Percentiles rank a stretch among this genome's conserved stretches.
Conservation (phyloP, 2,888 invertebrate genomes). For the Pristionchus fissidentatus region DNA sequence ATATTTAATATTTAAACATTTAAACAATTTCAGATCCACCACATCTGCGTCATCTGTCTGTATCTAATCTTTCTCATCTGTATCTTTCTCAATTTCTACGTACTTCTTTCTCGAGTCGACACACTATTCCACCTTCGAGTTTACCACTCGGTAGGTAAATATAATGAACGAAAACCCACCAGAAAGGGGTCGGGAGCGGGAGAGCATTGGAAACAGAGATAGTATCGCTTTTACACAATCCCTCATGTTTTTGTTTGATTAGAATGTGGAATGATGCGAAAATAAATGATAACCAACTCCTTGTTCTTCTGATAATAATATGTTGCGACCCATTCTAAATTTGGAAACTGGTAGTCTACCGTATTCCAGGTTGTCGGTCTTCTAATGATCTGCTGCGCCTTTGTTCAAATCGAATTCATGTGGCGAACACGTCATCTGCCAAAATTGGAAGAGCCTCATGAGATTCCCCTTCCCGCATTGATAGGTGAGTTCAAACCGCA, state of each 20-base stretch:
- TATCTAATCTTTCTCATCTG: conserved; percentile 69
- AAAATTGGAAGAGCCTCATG: conserved; percentile 71
- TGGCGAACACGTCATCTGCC: conserved; percentile 62
- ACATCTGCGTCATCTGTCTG: conserved; percentile 60
- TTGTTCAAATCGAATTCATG: conserved; percentile 71
- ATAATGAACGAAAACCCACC: no score
- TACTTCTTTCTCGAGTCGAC: conserved; percentile 67
- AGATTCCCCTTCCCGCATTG: conserved; percentile 70
- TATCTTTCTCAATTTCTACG: conserved; percentile 71
- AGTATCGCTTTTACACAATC: no score
- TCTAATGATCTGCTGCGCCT: conserved; percentile 67
- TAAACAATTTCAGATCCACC: conserved; percentile 60
- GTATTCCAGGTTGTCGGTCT: conserved; percentile 66
- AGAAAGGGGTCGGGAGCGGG: no score
- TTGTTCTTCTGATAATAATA: background rate
- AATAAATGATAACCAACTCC: no score
- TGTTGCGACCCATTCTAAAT: background rate
- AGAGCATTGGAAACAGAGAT: no score
- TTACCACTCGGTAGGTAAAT: conserved; percentile 68
- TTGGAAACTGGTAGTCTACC: no score
- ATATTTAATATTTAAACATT: background rate
- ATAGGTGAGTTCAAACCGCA: conserved; percentile 56
- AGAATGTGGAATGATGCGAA: no score
- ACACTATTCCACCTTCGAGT: conserved; percentile 71
- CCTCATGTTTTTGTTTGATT: no score